Evolutionary conservation across 1,140 invertebrate species (phyloP).

Genomic region (Bombus ignitus): DNA sequence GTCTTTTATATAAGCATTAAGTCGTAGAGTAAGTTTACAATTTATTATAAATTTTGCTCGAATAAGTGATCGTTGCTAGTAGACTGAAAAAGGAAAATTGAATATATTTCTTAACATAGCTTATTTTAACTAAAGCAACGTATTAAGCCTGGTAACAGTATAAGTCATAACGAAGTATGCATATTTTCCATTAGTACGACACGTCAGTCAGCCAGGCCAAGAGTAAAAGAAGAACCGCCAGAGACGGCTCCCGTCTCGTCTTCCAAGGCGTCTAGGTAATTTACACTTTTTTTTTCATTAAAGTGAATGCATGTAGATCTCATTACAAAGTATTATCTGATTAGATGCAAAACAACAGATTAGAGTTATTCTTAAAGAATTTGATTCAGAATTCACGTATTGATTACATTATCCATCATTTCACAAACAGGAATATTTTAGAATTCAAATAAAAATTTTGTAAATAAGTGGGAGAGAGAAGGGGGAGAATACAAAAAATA

Average conservation of each 20-base stretch:
- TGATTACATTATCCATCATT: neutral
- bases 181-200: conserved; percentile 86
- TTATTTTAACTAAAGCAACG: conserved; percentile 49
- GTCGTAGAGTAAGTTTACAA: neutral
- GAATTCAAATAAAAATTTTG: neutral
- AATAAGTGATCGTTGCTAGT: neutral
- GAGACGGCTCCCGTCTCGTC: conserved; percentile 83
- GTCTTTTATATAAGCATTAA: neutral
- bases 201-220: conserved; percentile 85
- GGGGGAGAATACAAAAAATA: neutral
- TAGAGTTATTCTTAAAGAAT: neutral
- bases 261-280: conserved; percentile 83
- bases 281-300: conserved; percentile 74
- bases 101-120: conserved; percentile 23
- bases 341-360: neutral
- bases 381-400: neutral
- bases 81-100: neutral
- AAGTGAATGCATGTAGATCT: conserved; percentile 77
- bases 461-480: neutral
- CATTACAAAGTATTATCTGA: neutral
- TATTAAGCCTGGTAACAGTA: conserved; percentile 62
- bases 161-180: conserved; percentile 81
- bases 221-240: conserved; percentile 83
- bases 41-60: neutral
- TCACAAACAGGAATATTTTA: neutral